Base-by-base conservation (phyloP, 2,113 vertebrate genomes). In the Heloderma charlesbogerti region DNA sequence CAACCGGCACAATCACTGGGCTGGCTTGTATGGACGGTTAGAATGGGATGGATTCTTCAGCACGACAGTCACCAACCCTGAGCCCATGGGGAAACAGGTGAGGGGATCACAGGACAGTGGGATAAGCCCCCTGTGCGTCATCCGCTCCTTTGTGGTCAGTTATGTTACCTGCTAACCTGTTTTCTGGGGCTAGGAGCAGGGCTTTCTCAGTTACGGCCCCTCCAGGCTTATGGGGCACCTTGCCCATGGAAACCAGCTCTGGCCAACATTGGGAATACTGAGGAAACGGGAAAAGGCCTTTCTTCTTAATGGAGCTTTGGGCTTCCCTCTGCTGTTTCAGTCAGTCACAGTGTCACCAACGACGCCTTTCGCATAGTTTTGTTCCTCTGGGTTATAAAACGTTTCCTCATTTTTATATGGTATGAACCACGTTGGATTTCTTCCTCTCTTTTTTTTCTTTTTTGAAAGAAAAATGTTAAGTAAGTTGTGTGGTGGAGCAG, bases 31-130 rank as follows among this genome's bases (percentile, higher is more conserved):
- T 0, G 99, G 99, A 20, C 97, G 99, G 27, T 93, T 99, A 83
- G 99, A 99, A 94, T 99, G 99, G 99, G 99, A 99, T 0, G 99
- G 99, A 16, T 99, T 99, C 97, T 99, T 99, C 97, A 99, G 99
- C 96, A 99, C 99, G 6, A 99, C 99, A 0, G 99, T 99, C 86
- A 99, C 99, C 94, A 99, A 99, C 94, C 99, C 99, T 0, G 99
- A 99, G 94, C 99, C 99, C 43, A 99, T 99, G 99, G 99, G 99
- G 96, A 99, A 99, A 95, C 99, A 99, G 98, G 99, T 99, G 87
- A 51, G 94, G 13, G 31, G 37, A 78, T 2, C 22, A 34, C n/a
- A 27, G 6, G 15, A 4, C 4, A 3, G 22, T n/a, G 31, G 82
- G 29, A 34, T 6, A 7, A 25, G 37, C 9, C 25, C 4, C 2